Evolutionary conservation across 1,140 invertebrate species (phyloP), one percentile per base, ranked within the genome.

Genomic region (Helicorthomorpha holstii): DNA sequence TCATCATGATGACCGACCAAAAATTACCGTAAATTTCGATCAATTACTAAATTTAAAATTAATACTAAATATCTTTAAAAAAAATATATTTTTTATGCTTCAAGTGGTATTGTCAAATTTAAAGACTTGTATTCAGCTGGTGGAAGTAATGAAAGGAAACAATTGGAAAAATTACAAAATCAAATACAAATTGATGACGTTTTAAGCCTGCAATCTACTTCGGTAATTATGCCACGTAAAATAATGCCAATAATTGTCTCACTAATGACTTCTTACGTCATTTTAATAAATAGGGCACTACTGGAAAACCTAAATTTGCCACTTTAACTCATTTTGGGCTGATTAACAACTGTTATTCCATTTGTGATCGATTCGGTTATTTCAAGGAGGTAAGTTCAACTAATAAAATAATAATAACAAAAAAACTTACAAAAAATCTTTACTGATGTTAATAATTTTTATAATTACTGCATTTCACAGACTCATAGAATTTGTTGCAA

Each of bases 291-390:
- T 34, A 34, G 29, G 29, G 29, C 16, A 34, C 29, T 7, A 34
- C 29, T 34, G 90, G 91, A 0, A 72, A 73, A 27, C 86, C 93
- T 1, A 98, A 98, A 69, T 92, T 85, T 12, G 82, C 84, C 0
- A 70, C 83, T 0, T 61, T 95, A 2, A 82, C 80, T 0, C 89
- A 98, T 63, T 74, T 80, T 54, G 82, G 81, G 51, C 69, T 91
- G 3, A 72, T 94, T 0, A 97, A 98, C 62, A 96, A 97, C 66
- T 75, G 78, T 2, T 80, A 78, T 54, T 73, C 80, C 61, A 66
- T 75, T 42, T 79, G 77, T 0, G 65, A 69, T 49, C 72, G 84
- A 53, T 65, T 76, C n/a, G 71, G 73, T 38, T 70, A 79, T 45
- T 58, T 75, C 42, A 60, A 69, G 48, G 67, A 68, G 59, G 66